A percentile compares a stretch with the other conserved stretches of the same genome.
phyloP scores from a whole-genome alignment of 2,888 invertebrate species.

The Xestia sexstrigata region DNA sequence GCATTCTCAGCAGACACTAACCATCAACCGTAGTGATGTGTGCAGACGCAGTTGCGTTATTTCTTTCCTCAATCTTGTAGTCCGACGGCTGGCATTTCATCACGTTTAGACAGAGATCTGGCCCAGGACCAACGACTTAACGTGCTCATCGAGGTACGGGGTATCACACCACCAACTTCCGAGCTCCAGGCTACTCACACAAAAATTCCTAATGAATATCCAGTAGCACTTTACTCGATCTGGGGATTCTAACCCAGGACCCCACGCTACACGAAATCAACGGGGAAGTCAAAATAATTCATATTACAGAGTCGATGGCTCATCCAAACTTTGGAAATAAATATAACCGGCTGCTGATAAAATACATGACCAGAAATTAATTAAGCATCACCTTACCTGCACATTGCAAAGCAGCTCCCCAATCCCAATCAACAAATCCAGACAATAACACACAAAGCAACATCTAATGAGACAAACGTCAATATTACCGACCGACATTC shows the following conservation, averaged over 20 bases:
- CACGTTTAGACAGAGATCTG: not conserved
- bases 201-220: not conserved
- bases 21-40: not conserved
- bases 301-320: not conserved
- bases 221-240: not conserved
- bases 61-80: not conserved
- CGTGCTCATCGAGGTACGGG: not conserved
- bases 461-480: constrained; percentile 62
- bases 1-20: not conserved
- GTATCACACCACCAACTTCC: not conserved
- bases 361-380: not conserved
- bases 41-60: not conserved
- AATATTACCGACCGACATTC: constrained; percentile 74
- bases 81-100: not conserved
- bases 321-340: not conserved
- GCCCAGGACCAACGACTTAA: not conserved
- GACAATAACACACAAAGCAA: constrained; percentile 34
- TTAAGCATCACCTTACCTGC: too few species aligned
- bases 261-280: not conserved
- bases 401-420: not conserved
- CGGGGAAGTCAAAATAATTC: not conserved
- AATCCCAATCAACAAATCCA: constrained; percentile 21
- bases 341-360: not conserved
- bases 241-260: not conserved
- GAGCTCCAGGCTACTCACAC: not conserved